Conservation (phyloP, 2,797 vertebrate species). For the Cetoscarus ocellatus region DNA sequence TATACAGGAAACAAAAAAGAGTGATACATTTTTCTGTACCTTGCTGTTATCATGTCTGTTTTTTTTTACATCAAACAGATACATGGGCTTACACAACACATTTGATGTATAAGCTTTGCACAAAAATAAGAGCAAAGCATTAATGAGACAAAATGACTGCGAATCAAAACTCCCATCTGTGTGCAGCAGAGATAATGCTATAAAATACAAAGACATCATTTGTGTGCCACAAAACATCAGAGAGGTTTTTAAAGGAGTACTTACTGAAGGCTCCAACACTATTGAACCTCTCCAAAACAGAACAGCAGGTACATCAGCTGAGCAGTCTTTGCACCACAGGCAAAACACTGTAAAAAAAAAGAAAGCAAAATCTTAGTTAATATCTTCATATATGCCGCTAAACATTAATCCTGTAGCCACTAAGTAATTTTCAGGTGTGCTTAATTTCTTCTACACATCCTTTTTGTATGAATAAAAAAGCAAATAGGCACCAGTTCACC, state of each 20-base stretch:
- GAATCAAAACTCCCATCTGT: not conserved
- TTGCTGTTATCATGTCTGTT: not conserved
- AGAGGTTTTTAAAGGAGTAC: not conserved
- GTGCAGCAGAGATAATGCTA: not conserved
- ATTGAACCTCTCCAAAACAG: not conserved
- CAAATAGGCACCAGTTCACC: too few relatives aligned
- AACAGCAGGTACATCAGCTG: not conserved
- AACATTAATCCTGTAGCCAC: not conserved
- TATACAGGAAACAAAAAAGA: constrained; percentile 1
- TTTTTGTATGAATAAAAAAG: too few relatives aligned
- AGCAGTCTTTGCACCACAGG: not conserved
- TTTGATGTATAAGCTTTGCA: not conserved
- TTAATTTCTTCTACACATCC: too few relatives aligned
- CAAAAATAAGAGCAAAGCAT: not conserved
- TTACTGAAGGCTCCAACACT: not conserved
- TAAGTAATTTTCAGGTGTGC: too few relatives aligned
- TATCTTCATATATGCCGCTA: not conserved
- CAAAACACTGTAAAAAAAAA: not conserved
- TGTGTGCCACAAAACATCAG: not conserved
- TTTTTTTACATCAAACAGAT: not conserved
- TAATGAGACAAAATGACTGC: too few relatives aligned
- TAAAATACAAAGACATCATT: not conserved
- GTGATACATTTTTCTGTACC: not conserved
- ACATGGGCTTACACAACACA: not conserved
- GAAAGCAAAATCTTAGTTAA: not conserved